Evolutionary conservation across 2,888 invertebrate genomes (phyloP).

Genomic region (Endomychus coccineus): DNA sequence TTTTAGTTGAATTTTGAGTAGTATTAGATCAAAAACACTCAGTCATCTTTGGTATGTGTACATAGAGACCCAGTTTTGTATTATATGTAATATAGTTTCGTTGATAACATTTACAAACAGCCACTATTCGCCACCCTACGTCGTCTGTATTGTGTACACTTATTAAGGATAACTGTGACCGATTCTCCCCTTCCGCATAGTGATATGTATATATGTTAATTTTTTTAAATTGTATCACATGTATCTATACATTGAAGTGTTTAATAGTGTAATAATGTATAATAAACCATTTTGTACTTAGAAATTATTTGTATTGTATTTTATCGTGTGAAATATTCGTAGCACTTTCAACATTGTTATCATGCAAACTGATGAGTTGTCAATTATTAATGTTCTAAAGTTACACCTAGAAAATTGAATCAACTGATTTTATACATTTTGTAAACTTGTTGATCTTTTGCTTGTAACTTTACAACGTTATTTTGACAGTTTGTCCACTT

Average conservation of each 20-base stretch:
- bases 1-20: constrained; percentile 12
- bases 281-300: constrained; percentile 38
- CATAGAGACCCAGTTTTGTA: constrained; percentile 37
- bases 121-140: constrained; percentile 8
- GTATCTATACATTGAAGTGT: constrained; percentile 35
- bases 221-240: constrained; percentile 28
- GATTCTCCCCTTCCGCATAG: constrained; percentile 31
- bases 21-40: constrained; percentile 28
- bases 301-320: constrained; percentile 34
- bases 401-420: no score
- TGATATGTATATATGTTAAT: constrained; percentile 38
- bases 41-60: constrained; percentile 36
- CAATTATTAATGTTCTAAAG: no score
- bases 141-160: constrained; percentile 29
- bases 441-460: no score
- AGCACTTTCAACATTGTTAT: background rate
- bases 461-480: no score
- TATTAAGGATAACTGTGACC: constrained; percentile 35
- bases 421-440: no score
- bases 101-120: constrained; percentile 38
- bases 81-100: constrained; percentile 45
- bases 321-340: constrained; percentile 24
- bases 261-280: constrained; percentile 40
- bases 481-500: no score
- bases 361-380: no score